These are phyloP conservation scores for Gymnobelideus leadbeateri DNA, from an alignment of 2,113 vertebrate genomes.

Conservation along the genomic window DNA sequence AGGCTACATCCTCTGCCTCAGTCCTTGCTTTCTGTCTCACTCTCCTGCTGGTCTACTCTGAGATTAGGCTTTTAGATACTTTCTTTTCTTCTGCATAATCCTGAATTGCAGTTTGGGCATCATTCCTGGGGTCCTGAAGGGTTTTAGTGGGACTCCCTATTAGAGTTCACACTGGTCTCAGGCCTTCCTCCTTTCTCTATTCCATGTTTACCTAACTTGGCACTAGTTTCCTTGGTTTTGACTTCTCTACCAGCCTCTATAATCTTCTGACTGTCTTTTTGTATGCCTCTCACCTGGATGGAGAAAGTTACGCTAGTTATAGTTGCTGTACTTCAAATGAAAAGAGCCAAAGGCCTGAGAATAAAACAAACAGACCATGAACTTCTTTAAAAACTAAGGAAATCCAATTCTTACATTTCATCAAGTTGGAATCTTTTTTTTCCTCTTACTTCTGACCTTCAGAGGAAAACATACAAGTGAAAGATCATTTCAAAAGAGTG, in stretches of 20 bases:
- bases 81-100: neutral
- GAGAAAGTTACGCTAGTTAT: neutral
- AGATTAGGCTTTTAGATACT: neutral
- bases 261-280: neutral
- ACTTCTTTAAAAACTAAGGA: neutral
- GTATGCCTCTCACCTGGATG: neutral
- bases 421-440: neutral
- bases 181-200: neutral
- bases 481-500: neutral
- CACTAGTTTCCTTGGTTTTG: neutral
- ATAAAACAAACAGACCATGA: neutral
- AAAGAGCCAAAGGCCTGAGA: neutral
- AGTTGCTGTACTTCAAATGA: neutral
- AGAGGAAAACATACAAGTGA: neutral
- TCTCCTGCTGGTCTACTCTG: neutral
- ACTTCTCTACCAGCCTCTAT: neutral
- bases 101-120: neutral
- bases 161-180: neutral
- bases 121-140: neutral
- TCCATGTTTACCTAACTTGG: neutral
- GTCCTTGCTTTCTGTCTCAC: neutral
- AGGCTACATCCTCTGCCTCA: neutral
- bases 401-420: neutral
- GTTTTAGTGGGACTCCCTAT: neutral
- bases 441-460: neutral